Base-by-base conservation (phyloP, 2,888 invertebrate species). In the Drosophila greeni region DNA sequence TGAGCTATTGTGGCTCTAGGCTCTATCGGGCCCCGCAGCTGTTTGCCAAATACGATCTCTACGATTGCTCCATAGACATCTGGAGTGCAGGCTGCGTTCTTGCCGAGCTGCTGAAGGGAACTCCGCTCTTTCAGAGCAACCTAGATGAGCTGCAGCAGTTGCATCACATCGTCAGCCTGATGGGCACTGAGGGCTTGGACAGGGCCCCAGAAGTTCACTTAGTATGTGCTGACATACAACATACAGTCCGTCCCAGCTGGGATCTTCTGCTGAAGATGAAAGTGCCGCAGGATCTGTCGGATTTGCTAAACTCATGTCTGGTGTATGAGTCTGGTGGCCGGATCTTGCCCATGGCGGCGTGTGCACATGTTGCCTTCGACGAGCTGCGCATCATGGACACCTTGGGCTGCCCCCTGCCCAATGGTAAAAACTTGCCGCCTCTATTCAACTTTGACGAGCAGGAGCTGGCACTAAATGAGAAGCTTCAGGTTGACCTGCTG, bases 61-160 rank as follows among this genome's bases (percentile, higher is more conserved):
- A 98, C 90, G 96, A 96, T 80, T 96, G 96, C 85, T 95, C 95
- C 91, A 97, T 97, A 86, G 97, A 97, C 95, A 87, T 98, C 73
- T 98, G 98, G 98, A 98, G 97, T 88, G 98, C 98, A 70, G 99
- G 99, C 58, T 99, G 99, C 90, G 99, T 99, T 36, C 91, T 99
- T 87, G 99, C 99, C 61, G 99, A 99, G 90, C 91, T 99, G 83
- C 90, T 99, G 75, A 92, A 98, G 84, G 98, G 98, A 47, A 96
- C 97, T 88, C 97, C 99, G 42, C 98, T 99, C 88, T 99, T 99
- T 90, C 97, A 97, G 34, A 98, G 98, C 52, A 97, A 98, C 90
- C 97, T n/a, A 0, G 34, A 97, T 59, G 98, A 98, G 53, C 97
- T 97, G 53, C 98, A 98, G 90, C 99, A 99, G 89, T 92, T 99